Evolutionary conservation across 2,113 vertebrate species (phyloP).

Genomic region (Regulus satrapa): DNA sequence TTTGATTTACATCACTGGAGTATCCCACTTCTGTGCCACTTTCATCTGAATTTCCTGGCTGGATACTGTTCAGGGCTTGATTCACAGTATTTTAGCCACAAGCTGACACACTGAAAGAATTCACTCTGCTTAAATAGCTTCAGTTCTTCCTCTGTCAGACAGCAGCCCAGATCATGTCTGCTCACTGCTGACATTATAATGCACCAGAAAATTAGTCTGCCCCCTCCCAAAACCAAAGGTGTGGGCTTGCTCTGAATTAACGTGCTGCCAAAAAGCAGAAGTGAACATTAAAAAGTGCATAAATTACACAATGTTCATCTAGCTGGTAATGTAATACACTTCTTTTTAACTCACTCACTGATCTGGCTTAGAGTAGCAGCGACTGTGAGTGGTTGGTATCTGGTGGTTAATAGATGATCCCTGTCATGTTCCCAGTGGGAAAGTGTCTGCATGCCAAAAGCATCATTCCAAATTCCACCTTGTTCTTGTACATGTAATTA

Average conservation of each 20-base stretch:
- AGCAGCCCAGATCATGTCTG: background rate
- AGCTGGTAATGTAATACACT: background rate
- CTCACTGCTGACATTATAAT: background rate
- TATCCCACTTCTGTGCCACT: background rate
- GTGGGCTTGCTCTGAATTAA: conserved; percentile 1
- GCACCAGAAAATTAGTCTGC: background rate
- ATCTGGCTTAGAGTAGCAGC: background rate
- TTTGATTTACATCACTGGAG: background rate
- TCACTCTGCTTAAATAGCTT: background rate
- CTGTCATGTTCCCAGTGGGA: background rate
- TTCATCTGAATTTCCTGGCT: background rate
- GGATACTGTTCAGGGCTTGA: background rate
- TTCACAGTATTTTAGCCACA: background rate
- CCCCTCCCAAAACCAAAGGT: background rate
- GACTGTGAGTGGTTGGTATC: background rate
- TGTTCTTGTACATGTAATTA: background rate
- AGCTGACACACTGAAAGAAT: background rate
- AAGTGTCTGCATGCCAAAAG: background rate
- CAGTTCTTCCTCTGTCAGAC: background rate
- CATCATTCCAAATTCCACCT: background rate
- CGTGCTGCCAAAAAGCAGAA: conserved; percentile 21
- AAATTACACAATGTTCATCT: background rate
- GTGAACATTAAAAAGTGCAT: background rate
- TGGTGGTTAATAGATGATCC: background rate
- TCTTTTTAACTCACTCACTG: background rate